These are phyloP conservation scores for Pseudochirops cupreus DNA, from an alignment of 2,797 vertebrate species.

Conservation along the genomic window DNA sequence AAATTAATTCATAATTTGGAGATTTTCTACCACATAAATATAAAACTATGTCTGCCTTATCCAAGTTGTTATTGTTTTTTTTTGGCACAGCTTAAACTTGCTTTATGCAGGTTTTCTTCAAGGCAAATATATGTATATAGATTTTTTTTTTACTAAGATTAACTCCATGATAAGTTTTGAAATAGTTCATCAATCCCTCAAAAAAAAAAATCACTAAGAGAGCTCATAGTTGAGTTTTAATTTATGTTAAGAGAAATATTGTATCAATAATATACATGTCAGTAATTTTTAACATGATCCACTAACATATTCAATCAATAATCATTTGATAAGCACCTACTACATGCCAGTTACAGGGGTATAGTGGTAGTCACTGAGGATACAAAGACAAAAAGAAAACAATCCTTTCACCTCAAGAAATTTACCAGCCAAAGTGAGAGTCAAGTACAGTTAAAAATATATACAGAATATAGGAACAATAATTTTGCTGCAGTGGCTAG, in stretches of 20 bases:
- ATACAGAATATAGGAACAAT: neutral
- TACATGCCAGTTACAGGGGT: neutral
- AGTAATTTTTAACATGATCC: neutral
- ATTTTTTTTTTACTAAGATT: neutral
- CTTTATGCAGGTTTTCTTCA: neutral
- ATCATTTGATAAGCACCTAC: neutral
- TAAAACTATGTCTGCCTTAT: neutral
- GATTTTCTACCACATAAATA: neutral
- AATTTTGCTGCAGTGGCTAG: too few species aligned
- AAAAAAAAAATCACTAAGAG: neutral
- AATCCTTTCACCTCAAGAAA: neutral
- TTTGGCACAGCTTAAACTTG: neutral
- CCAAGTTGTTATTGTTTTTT: neutral
- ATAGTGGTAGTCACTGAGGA: neutral
- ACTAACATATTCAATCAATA: neutral
- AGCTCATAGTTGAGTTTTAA: neutral
- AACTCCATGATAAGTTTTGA: neutral
- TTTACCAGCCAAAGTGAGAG: neutral
- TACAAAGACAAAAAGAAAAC: neutral
- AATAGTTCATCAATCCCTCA: neutral
- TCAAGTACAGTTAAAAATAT: neutral
- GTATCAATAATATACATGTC: neutral
- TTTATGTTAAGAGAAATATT: neutral
- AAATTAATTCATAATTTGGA: constrained; percentile 46
- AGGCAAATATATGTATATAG: neutral